Conservation (phyloP, 1,140 invertebrate genomes). For the Drosophila micromelanica region DNA sequence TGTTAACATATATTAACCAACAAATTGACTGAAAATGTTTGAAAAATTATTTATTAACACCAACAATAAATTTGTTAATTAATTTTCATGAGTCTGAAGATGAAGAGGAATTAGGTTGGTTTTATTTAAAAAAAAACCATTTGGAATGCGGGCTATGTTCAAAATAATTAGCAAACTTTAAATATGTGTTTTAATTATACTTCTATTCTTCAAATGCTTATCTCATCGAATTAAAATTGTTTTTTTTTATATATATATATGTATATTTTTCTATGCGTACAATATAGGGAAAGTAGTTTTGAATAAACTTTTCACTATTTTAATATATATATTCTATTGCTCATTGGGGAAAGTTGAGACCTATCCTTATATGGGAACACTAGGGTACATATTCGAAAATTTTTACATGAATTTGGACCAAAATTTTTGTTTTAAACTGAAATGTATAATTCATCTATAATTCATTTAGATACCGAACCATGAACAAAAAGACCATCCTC, state of each 20-base stretch:
- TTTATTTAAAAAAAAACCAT: background rate
- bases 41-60: constrained; percentile 24
- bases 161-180: background rate
- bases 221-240: background rate
- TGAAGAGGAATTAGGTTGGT: constrained; percentile 20
- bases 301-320: background rate
- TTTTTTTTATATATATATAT: background rate
- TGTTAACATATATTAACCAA: constrained; percentile 14
- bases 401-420: too few species aligned
- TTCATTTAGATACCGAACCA: too few species aligned
- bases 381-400: too few species aligned
- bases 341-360: too few species aligned
- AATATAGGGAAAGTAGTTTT: constrained; percentile 2
- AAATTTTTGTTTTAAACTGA: too few species aligned
- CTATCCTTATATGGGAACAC: too few species aligned
- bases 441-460: too few species aligned
- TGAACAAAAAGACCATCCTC: too few species aligned
- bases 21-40: constrained; percentile 37
- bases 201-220: background rate
- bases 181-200: constrained; percentile 1
- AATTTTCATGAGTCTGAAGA: constrained; percentile 18
- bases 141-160: constrained; percentile 6
- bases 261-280: too few species aligned
- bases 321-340: too few species aligned
- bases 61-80: constrained; percentile 21